Conservation (phyloP, 2,797 vertebrate genomes). For the Tenualosa ilisha region DNA sequence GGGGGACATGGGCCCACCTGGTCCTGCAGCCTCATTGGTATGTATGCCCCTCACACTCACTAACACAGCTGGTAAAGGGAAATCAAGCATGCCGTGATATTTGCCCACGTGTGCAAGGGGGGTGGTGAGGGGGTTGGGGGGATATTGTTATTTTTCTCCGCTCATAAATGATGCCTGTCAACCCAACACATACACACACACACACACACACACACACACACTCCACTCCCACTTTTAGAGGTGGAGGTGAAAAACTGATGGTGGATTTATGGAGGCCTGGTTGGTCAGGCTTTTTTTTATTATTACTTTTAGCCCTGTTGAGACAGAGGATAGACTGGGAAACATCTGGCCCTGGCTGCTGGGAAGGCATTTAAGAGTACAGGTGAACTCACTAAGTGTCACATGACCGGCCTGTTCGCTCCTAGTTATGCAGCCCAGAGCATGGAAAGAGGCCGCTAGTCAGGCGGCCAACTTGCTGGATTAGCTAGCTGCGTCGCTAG, state of each 20-base stretch:
- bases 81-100: not conserved
- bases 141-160: not conserved
- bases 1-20: conserved; percentile 84
- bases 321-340: not conserved
- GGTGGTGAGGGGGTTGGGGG: no score
- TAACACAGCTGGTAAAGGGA: not conserved
- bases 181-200: not conserved
- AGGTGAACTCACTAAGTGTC: conserved; percentile 20
- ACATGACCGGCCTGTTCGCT: conserved; percentile 5
- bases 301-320: not conserved
- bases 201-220: not conserved
- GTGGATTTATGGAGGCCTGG: conserved; percentile 15
- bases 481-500: not conserved
- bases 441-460: not conserved
- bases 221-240: not conserved
- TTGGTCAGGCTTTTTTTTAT: not conserved
- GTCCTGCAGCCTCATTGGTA: conserved; percentile 78
- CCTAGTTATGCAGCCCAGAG: not conserved
- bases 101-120: not conserved
- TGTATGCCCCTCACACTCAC: conserved; percentile 64
- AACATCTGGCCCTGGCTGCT: conserved; percentile 35
- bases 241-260: conserved; percentile 10
- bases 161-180: not conserved
- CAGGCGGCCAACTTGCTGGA: not conserved
- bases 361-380: conserved; percentile 17